phyloP scores from a whole-genome alignment of 2,113 vertebrate species.

The Coturnix japonica region DNA sequence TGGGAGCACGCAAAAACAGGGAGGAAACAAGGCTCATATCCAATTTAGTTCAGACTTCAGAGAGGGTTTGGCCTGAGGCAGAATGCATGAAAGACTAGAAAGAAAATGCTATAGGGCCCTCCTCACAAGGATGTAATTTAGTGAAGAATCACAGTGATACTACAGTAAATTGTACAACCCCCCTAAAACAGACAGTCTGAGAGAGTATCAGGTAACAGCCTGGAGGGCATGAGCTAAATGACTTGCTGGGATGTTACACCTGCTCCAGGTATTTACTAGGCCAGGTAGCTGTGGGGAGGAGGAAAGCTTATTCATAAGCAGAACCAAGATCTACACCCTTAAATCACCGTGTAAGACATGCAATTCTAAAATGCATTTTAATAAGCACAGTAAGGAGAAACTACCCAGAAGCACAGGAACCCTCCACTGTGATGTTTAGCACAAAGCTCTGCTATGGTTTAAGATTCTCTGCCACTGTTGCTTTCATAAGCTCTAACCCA shows the following conservation, averaged over 20 bases:
- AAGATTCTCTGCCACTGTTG: constrained; percentile 33
- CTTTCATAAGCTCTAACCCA: constrained; percentile 56
- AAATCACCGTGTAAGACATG: background rate
- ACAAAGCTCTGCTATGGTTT: constrained; percentile 62
- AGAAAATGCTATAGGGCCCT: background rate
- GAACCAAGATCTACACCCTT: background rate
- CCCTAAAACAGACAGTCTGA: background rate
- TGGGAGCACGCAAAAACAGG: background rate
- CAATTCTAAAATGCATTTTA: constrained; percentile 51
- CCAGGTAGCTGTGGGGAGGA: background rate
- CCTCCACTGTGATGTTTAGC: constrained; percentile 40
- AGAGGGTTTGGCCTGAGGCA: background rate
- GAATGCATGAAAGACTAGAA: background rate
- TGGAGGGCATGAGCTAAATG: background rate
- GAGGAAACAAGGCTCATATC: background rate
- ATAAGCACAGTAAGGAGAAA: constrained; percentile 67
- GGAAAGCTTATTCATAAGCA: background rate
- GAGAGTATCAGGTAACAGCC: background rate
- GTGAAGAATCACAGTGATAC: background rate
- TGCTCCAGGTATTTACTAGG: background rate
- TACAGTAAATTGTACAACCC: background rate
- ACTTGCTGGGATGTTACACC: background rate
- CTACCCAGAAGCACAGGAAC: constrained; percentile 29
- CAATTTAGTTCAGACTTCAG: background rate
- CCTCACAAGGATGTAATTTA: background rate